phyloP scores from a whole-genome alignment of 1,140 invertebrate species.

The Ruditapes philippinarum region DNA sequence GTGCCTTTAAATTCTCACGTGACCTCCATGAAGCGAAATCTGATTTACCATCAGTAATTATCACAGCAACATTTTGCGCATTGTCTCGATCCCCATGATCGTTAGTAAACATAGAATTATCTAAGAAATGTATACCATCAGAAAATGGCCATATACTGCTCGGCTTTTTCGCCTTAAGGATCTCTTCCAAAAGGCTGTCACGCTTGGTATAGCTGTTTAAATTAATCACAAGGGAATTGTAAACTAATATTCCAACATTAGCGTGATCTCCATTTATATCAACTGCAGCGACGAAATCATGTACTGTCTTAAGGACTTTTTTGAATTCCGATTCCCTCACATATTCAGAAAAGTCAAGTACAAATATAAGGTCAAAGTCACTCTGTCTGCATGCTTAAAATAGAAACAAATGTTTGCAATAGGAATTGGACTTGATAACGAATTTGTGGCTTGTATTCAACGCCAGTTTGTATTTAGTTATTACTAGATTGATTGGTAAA shows the following conservation, averaged over 20 bases:
- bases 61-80: slow-evolving; percentile 23
- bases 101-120: neutral
- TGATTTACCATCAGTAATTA: slow-evolving; percentile 49
- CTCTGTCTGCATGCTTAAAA: slow-evolving; percentile 26
- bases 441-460: too few species aligned
- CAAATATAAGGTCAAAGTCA: slow-evolving; percentile 17
- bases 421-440: too few species aligned
- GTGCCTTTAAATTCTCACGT: neutral
- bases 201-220: slow-evolving; percentile 4
- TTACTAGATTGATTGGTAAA: too few species aligned
- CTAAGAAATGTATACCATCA: neutral
- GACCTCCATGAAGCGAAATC: slow-evolving; percentile 13
- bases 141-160: neutral
- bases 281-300: neutral
- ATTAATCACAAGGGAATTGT: slow-evolving; percentile 13
- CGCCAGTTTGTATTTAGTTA: too few species aligned
- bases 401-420: neutral
- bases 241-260: neutral
- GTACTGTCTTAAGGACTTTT: slow-evolving; percentile 3
- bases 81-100: slow-evolving; percentile 16
- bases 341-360: slow-evolving; percentile 14
- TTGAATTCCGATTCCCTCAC: slow-evolving; percentile 2
- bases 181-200: neutral
- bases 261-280: neutral
- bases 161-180: neutral